These are phyloP conservation scores for Poeciliopsis turrubarensis DNA, from an alignment of 2,113 vertebrate genomes.

Conservation along the genomic window DNA sequence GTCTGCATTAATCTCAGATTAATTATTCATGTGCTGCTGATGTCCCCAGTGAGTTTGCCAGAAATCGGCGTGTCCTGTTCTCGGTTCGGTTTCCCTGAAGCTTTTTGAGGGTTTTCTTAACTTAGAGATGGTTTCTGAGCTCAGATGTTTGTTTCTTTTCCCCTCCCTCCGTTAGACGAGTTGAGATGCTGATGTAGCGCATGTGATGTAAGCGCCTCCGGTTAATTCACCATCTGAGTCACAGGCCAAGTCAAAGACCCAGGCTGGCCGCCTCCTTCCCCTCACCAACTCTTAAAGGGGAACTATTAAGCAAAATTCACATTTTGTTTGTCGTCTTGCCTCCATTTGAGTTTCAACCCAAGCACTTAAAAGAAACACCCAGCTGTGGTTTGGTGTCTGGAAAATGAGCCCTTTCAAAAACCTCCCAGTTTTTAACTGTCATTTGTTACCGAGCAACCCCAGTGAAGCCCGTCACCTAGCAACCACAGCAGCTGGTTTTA, in stretches of 20 bases:
- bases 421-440: no score
- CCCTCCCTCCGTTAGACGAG: neutral
- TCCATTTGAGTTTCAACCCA: no score
- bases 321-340: neutral
- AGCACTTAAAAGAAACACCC: no score
- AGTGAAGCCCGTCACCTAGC: no score
- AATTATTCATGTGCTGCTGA: slow-evolving; percentile 49
- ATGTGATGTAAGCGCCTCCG: slow-evolving; percentile 36
- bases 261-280: slow-evolving; percentile 11
- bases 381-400: no score
- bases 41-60: slow-evolving; percentile 34
- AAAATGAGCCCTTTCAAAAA: no score
- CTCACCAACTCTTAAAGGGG: slow-evolving; percentile 55
- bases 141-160: slow-evolving; percentile 19
- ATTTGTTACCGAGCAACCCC: no score
- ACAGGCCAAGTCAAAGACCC: slow-evolving; percentile 39
- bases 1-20: slow-evolving; percentile 51
- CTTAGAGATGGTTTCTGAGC: slow-evolving; percentile 30
- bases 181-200: slow-evolving; percentile 11
- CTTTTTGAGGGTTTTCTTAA: neutral
- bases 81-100: slow-evolving; percentile 10
- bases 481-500: no score
- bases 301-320: neutral
- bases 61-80: slow-evolving; percentile 37
- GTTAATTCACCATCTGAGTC: slow-evolving; percentile 51